phyloP scores from a whole-genome alignment of 2,888 invertebrate genomes.

The Thymelicus sylvestris region DNA sequence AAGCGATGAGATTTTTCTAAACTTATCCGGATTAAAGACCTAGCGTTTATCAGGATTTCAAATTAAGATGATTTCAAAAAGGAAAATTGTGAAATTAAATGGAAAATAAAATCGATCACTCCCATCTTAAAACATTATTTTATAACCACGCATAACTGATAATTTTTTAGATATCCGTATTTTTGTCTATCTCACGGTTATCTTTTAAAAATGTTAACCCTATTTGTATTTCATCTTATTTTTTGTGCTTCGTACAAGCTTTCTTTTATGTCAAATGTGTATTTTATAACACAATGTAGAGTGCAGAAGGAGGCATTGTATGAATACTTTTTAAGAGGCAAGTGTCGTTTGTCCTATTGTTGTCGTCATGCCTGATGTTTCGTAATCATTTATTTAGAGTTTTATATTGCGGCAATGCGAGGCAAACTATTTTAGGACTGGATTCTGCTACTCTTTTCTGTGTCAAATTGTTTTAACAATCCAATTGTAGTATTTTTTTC shows the following conservation, averaged over 20 bases:
- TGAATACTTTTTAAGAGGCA: constrained; percentile 15
- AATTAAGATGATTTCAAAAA: no score
- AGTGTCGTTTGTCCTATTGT: constrained; percentile 22
- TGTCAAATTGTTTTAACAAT: no score
- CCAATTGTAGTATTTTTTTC: no score
- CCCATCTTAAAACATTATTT: no score
- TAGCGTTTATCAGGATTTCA: no score
- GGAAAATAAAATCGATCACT: no score
- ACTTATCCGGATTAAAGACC: not conserved
- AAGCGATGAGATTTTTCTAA: not conserved
- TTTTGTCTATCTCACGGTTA: not conserved
- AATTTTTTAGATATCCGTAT: not conserved
- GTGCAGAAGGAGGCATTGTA: constrained; percentile 24
- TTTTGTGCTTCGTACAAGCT: constrained; percentile 27
- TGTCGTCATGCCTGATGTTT: constrained; percentile 1
- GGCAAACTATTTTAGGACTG: not conserved
- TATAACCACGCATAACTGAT: no score
- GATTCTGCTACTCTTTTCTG: no score
- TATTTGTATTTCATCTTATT: constrained; percentile 26
- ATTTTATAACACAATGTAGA: constrained; percentile 29
- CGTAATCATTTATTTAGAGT: constrained; percentile 4
- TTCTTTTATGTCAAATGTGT: constrained; percentile 33
- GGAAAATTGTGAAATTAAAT: no score
- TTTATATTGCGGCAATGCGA: not conserved
- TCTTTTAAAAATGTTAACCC: not conserved